These are phyloP conservation scores for Leucopternis melanops DNA, from an alignment of 2,113 vertebrate genomes.

Conservation along the genomic window DNA sequence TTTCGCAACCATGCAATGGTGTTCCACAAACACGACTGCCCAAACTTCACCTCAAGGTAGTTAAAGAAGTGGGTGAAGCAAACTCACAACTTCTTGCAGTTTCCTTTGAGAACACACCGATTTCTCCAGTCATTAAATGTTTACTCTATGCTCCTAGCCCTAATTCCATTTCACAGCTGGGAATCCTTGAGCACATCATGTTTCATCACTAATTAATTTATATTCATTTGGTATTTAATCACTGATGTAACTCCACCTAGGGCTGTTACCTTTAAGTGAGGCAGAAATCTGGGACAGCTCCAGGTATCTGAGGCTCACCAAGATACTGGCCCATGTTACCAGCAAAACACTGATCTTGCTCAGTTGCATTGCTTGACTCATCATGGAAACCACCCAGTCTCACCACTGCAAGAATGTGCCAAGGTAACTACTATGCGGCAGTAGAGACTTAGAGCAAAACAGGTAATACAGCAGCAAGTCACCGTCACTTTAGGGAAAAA, in stretches of 20 bases:
- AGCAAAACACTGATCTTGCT: background rate
- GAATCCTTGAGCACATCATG: background rate
- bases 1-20: background rate
- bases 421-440: background rate
- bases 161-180: background rate
- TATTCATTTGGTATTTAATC: background rate
- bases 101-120: background rate
- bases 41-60: background rate
- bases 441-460: background rate
- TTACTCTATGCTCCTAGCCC: background rate
- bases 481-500: background rate
- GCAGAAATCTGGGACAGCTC: background rate
- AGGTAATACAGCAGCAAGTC: background rate
- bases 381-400: background rate
- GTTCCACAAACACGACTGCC: background rate
- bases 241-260: background rate
- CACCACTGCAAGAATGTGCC: background rate
- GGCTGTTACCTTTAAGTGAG: background rate
- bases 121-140: too few species aligned
- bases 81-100: background rate
- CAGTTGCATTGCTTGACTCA: background rate
- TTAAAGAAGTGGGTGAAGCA: background rate
- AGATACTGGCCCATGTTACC: background rate
- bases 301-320: background rate
- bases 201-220: background rate